A percentile compares a stretch with the other conserved stretches of the same genome.
Conservation (phyloP, 2,113 vertebrate genomes). For the Tautogolabrus adspersus region DNA sequence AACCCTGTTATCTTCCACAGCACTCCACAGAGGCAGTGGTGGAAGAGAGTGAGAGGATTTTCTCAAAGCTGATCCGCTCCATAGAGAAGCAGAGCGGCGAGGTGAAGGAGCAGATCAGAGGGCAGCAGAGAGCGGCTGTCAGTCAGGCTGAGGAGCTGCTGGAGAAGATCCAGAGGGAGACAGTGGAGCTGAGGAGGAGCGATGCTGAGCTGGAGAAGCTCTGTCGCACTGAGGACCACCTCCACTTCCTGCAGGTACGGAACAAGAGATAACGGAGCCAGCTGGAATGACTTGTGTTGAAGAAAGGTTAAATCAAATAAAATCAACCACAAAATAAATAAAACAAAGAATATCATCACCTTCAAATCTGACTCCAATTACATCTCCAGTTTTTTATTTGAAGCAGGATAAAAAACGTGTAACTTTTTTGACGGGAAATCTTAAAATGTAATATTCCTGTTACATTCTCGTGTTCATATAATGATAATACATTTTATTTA, state of each 20-base stretch:
- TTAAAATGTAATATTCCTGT: no score
- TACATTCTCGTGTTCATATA: no score
- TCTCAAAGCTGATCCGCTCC: constrained; percentile 77
- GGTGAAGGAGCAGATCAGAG: constrained; percentile 76
- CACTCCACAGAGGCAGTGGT: constrained; percentile 77
- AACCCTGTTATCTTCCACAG: constrained; percentile 45
- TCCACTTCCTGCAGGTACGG: constrained; percentile 81
- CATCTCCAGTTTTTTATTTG: no score
- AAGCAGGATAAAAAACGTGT: no score
- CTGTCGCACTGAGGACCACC: constrained; percentile 74
- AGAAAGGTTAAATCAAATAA: no score
- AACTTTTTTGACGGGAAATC: no score
- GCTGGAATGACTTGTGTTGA: no score
- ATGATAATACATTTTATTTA: no score
- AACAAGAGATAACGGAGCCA: not conserved
- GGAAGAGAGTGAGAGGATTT: constrained; percentile 83
- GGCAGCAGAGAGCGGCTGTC: constrained; percentile 74
- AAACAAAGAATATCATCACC: no score
- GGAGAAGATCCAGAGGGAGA: constrained; percentile 77
- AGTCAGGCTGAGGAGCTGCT: constrained; percentile 76
- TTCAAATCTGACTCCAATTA: no score
- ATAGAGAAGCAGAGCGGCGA: constrained; percentile 78
- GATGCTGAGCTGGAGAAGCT: constrained; percentile 73
- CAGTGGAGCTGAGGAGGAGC: constrained; percentile 50
- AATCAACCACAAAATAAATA: no score